Conservation (phyloP, 2,113 vertebrate genomes). For the Orientallactaga bullata region DNA sequence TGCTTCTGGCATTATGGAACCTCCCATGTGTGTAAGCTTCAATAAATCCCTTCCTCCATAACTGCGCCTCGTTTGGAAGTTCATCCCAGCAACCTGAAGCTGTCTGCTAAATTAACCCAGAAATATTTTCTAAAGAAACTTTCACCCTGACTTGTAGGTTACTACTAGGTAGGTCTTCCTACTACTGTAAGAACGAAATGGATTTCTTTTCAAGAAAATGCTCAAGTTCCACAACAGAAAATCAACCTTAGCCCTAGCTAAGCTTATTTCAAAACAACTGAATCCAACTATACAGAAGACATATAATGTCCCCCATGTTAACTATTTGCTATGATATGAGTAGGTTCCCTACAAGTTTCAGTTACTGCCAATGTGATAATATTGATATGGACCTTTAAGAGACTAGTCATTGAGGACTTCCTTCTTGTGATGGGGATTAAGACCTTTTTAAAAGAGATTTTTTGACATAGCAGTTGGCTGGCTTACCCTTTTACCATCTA, state of each 20-base stretch:
- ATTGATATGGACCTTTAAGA: neutral
- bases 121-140: slow-evolving; percentile 34
- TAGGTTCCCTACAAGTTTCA: neutral
- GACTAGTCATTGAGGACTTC: neutral
- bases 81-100: too few relatives aligned
- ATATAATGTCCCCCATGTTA: neutral
- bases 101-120: neutral
- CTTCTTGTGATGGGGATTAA: neutral
- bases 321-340: neutral
- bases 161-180: neutral
- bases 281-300: neutral
- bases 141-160: neutral
- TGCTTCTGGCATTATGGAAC: too few relatives aligned
- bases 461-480: neutral
- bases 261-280: slow-evolving; percentile 28
- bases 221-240: neutral
- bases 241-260: neutral
- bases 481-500: neutral
- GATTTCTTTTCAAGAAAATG: slow-evolving; percentile 11
- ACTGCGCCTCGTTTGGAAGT: too few relatives aligned
- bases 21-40: too few relatives aligned
- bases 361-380: neutral
- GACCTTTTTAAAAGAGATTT: neutral
- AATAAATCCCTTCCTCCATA: too few relatives aligned
- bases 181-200: neutral